Evolutionary conservation across 2,797 vertebrate species (phyloP), one percentile per base, ranked within the genome.

Genomic region (Mus caroli): DNA sequence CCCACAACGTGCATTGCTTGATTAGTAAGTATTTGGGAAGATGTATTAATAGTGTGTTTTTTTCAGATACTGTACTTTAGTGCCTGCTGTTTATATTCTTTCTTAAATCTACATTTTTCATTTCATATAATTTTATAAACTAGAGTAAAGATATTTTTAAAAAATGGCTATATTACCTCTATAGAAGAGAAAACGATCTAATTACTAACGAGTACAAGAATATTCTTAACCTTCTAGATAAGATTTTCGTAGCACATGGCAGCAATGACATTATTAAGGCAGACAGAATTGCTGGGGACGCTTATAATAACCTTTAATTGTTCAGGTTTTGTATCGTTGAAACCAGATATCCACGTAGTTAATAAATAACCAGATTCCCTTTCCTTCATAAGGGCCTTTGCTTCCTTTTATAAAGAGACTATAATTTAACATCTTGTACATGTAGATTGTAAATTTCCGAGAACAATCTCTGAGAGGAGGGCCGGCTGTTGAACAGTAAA

Each of bases 1-100:
- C 99, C 83, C 99, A 98, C 96, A 98, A 99, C 93, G 86, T 99
- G 95, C 99, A 99, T 98, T 99, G 99, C 96, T 98, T 99, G 98
- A 99, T 99, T 98, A 98, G 99, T 99, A 98, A 99, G 99, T 99
- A 97, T n/a, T 17, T 69, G 40, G 46, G 78, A 71, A 76, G 19
- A 46, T 24, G 17, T 24, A 3, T 11, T 52, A 73, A 37, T 20
- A 71, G 4, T 71, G 4, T 71, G 69, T 37, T 71, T 37, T 6
- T 37, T 10, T 37, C n/a, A 71, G n/a, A 37, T 56, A 62, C 9
- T 86, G 0, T 85, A 50, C 6, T 89, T 76, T 86, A 58, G 11
- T 7, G 14, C 15, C 56, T 67, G 28, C 40, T 82, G 2, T 91
- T 94, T 96, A 83, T 0, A 56, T 82, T 12, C 50, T 20, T 93